Conservation (phyloP, 2,888 invertebrate genomes). For the Patella depressa region DNA sequence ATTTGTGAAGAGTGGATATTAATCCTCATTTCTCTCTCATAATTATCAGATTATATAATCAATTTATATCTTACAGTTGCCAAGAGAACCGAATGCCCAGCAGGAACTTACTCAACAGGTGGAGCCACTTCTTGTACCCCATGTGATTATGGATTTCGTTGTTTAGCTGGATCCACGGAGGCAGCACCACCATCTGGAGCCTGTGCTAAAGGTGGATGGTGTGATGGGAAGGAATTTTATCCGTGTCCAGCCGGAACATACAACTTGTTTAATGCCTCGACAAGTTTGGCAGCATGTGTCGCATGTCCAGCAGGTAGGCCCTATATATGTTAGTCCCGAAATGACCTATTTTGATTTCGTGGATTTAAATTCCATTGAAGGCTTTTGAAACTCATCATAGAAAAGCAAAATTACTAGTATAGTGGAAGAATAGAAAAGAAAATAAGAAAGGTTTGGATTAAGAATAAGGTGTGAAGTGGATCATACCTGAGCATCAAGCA, state of each 20-base stretch:
- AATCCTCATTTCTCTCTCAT: no score
- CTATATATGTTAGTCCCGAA: no score
- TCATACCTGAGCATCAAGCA: no score
- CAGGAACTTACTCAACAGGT: constrained; percentile 62
- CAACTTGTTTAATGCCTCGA: constrained; percentile 60
- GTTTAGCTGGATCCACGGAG: constrained; percentile 57
- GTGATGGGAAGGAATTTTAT: constrained; percentile 60
- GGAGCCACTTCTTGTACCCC: constrained; percentile 48
- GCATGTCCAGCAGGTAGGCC: constrained; percentile 61
- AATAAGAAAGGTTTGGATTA: no score
- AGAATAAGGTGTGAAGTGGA: no score
- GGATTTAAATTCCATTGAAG: no score
- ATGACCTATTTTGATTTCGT: no score
- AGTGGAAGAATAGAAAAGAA: no score
- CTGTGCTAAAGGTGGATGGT: constrained; percentile 63
- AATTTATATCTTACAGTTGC: constrained; percentile 48
- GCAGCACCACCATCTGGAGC: constrained; percentile 51
- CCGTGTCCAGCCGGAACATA: constrained; percentile 64
- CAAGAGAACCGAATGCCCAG: constrained; percentile 57
- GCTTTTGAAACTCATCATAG: no score
- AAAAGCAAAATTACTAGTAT: no score
- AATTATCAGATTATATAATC: not conserved
- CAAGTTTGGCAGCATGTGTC: constrained; percentile 45
- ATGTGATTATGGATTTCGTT: constrained; percentile 63
- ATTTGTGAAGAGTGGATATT: no score